Evolutionary conservation across 2,113 vertebrate species (phyloP), one percentile per base, ranked within the genome.

Genomic region (Benitochromis conjunctus): DNA sequence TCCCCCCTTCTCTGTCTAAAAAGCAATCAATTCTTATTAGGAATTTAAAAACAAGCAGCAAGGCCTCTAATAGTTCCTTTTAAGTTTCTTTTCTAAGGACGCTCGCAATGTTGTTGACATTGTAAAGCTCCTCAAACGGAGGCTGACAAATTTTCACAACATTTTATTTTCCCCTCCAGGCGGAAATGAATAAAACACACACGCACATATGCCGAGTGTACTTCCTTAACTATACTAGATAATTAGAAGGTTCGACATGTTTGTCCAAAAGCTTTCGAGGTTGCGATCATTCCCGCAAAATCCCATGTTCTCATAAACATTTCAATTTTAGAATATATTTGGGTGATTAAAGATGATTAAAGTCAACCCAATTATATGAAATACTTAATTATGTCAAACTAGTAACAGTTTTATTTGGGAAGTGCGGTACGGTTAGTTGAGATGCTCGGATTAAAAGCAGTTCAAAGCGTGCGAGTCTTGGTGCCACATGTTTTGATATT

Each of bases 301-400:
- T 93, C 88, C 91, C 80, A 86, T 93, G 91, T 91, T 93, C 95
- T 91, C 92, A 93, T 95, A 95, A 96, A 96, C 88, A 88, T 94
- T 94, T 95, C 91, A 95, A 94, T 95, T 96, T 95, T 95, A 96
- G 95, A 96, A 94, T 95, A 94, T 93, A 94, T 95, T 95, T 94
- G 95, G 92, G 91, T 91, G 94, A 95, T 96, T 95, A 94, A 94
- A 96, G 92, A 95, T 92, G 91, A 96, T 96, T 96, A 96, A 96
- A 96, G 95, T 92, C 80, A 84, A 87, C 19, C 83, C 88, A 94
- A 94, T 94, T 95, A 94, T 94, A 95, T 94, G 88, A 94, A 96
- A 95, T 95, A 95, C 92, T 95, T 95, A 91, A 95, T 96, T 96
- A 95, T 94, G 93, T 95, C 80, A 86, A 94, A 95, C 91, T 89